Evolutionary conservation across 1,140 invertebrate species (phyloP).

Genomic region (Mesaphorura yosii): DNA sequence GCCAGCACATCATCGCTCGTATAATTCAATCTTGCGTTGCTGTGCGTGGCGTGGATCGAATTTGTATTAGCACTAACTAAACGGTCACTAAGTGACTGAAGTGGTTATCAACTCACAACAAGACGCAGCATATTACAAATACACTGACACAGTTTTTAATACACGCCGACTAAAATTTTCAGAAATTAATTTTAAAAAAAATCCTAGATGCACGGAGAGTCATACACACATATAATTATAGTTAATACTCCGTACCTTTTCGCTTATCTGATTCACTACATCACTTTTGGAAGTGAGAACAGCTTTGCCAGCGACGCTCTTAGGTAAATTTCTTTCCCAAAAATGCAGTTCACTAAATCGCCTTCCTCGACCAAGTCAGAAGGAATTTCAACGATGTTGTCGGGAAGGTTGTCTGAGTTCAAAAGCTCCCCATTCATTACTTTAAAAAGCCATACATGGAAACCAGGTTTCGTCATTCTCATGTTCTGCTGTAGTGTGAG

Average conservation of each 20-base stretch:
- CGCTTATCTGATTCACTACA: slow-evolving; percentile 26
- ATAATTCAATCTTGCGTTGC: too few species aligned
- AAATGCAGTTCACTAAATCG: slow-evolving; percentile 33
- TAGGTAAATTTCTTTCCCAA: slow-evolving; percentile 31
- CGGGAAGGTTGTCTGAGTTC: not conserved
- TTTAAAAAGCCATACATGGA: slow-evolving; percentile 18
- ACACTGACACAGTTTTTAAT: too few species aligned
- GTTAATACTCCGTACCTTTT: slow-evolving; percentile 25
- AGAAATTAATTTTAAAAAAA: too few species aligned
- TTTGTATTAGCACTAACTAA: too few species aligned
- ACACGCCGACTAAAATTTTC: too few species aligned
- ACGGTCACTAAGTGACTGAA: too few species aligned
- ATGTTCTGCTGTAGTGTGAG: slow-evolving; percentile 25
- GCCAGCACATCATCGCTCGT: too few species aligned
- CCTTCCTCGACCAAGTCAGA: slow-evolving; percentile 28
- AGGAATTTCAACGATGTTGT: slow-evolving; percentile 25
- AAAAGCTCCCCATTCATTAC: slow-evolving; percentile 26
- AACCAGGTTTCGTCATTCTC: slow-evolving; percentile 14
- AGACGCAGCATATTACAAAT: too few species aligned
- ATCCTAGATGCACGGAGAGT: too few species aligned
- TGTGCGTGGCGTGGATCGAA: too few species aligned
- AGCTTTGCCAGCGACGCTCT: slow-evolving; percentile 32
- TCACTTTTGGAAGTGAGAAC: slow-evolving; percentile 32
- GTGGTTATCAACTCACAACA: too few species aligned
- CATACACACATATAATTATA: too few species aligned